Evolutionary conservation across 2,797 vertebrate species (phyloP).

Genomic region (Parauchenoglanis ngamensis): DNA sequence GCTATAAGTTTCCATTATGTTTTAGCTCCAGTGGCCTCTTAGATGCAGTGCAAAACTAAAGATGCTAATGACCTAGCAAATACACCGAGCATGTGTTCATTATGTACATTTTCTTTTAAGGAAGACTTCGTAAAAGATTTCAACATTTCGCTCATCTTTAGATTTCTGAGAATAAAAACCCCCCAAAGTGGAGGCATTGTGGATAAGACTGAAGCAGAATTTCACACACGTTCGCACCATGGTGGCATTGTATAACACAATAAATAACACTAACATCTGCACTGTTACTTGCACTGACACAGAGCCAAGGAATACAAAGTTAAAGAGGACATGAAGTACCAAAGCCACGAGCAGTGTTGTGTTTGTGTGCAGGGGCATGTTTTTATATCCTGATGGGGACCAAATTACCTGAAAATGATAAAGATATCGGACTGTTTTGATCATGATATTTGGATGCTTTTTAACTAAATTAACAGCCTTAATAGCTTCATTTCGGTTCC

Average conservation of each 20-base stretch:
- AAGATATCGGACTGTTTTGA: not conserved
- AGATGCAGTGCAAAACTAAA: not conserved
- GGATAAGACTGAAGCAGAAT: conserved; percentile 22
- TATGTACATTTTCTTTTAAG: not conserved
- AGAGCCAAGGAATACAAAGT: conserved; percentile 32
- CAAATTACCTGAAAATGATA: not conserved
- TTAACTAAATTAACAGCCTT: not conserved
- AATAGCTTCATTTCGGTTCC: not conserved
- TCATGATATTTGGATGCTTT: not conserved
- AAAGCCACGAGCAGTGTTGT: not conserved
- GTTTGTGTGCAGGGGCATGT: not conserved
- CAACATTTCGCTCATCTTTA: not conserved
- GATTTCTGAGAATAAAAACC: not conserved
- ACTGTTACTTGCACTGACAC: conserved; percentile 14
- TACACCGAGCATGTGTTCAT: not conserved
- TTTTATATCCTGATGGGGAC: not conserved
- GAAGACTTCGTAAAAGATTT: not conserved
- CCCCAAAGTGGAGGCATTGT: not conserved
- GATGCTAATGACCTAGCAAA: not conserved
- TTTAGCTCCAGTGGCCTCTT: not conserved
- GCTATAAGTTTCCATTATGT: not conserved
- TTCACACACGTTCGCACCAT: conserved; percentile 25
- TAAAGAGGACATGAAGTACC: conserved; percentile 10
- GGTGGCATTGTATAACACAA: conserved; percentile 32
- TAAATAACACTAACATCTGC: conserved; percentile 40